Percentiles rank a stretch among this genome's conserved stretches.
Evolutionary conservation across 2,888 invertebrate species (phyloP).

Genomic region (Drosophila anceps): DNA sequence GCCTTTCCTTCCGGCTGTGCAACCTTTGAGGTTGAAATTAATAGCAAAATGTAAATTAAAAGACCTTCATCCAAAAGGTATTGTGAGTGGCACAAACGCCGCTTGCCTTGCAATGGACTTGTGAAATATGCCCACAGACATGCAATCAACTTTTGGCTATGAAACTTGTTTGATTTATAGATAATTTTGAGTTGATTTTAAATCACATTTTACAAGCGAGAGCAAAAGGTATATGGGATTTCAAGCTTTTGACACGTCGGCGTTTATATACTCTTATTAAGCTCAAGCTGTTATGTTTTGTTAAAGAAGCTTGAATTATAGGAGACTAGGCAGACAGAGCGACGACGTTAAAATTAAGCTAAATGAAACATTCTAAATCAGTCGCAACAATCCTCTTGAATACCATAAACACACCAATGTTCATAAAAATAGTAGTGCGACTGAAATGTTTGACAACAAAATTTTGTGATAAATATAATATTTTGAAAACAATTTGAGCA

Average conservation of each 20-base stretch:
- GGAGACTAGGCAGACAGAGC: background rate
- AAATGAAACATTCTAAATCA: no score
- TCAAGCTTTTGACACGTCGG: no score
- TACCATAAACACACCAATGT: no score
- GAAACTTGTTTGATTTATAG: conserved; percentile 30
- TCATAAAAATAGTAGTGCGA: no score
- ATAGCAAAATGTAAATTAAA: conserved; percentile 77
- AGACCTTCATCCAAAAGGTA: conserved; percentile 44
- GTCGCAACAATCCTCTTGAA: no score
- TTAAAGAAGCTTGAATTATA: background rate
- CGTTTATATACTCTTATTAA: background rate
- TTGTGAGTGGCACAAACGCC: conserved; percentile 31
- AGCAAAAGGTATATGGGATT: no score
- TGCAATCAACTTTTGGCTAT: conserved; percentile 7
- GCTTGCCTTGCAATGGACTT: conserved; percentile 28
- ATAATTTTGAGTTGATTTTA: conserved; percentile 19
- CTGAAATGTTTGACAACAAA: no score
- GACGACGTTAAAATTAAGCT: no score
- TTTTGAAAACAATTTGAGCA: no score
- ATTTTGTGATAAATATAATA: no score
- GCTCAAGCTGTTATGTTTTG: background rate
- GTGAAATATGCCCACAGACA: conserved; percentile 12
- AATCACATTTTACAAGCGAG: conserved; percentile 18
- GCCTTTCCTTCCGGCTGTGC: conserved; percentile 17
- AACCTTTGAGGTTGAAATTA: conserved; percentile 72